Evolutionary conservation across 2,113 vertebrate species (phyloP).

Genomic region (Aegotheles bennettii): DNA sequence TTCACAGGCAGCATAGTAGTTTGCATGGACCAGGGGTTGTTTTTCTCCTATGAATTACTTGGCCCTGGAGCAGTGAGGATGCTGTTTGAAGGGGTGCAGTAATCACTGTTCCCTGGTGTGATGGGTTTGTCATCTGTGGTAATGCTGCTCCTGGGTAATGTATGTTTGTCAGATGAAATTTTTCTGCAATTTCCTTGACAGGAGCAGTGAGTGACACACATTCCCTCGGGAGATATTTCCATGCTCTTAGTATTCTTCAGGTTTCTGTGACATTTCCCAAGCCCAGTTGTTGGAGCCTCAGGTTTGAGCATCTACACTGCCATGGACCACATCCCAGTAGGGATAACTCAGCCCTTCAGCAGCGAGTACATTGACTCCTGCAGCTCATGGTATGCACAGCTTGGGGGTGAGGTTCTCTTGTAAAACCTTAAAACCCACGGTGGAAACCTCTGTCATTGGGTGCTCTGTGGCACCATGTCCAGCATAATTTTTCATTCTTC

Average conservation of each 20-base stretch:
- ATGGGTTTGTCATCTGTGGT: neutral
- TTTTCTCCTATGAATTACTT: neutral
- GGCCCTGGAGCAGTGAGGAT: rapidly evolving
- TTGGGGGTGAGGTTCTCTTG: neutral
- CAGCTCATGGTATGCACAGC: neutral
- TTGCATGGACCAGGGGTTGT: neutral
- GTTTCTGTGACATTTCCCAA: constrained; percentile 1
- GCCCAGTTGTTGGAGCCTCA: neutral
- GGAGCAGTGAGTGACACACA: neutral
- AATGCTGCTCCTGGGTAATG: neutral
- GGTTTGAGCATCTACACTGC: neutral
- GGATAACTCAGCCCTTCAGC: neutral
- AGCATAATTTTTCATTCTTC: neutral
- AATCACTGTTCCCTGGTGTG: neutral
- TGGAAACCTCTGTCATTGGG: neutral
- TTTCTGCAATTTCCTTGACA: constrained; percentile 12
- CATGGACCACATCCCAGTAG: neutral
- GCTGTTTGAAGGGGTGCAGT: neutral
- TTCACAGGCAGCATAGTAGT: neutral
- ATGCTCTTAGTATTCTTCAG: constrained; percentile 3
- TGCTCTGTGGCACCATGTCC: neutral
- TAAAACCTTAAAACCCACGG: neutral
- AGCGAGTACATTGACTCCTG: neutral
- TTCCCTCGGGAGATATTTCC: neutral
- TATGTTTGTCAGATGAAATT: neutral